Percentiles rank a stretch among this genome's conserved stretches.
These are phyloP conservation scores for Diceros bicornis DNA, from an alignment of 2,797 vertebrate genomes.

Conservation along the genomic window DNA sequence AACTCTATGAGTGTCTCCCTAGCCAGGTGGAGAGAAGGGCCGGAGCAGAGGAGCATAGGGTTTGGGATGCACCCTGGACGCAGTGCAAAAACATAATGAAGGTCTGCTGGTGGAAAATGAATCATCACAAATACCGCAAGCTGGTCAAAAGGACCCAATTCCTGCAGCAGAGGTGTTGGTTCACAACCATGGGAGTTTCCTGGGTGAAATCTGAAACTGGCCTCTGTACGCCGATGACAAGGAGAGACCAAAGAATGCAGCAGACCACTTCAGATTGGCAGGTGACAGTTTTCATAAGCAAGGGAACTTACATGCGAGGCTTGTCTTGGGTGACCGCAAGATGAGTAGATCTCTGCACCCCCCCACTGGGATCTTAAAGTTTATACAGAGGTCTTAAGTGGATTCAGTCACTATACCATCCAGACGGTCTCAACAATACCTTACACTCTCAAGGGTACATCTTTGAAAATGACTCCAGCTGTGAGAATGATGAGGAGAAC, in stretches of 20 bases:
- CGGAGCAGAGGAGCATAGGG: not conserved
- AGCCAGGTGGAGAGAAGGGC: too few species aligned
- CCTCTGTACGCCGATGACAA: not conserved
- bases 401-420: not conserved
- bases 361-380: not conserved
- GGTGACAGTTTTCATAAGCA: not conserved
- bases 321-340: not conserved
- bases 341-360: not conserved
- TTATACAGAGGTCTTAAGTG: not conserved
- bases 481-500: not conserved
- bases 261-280: too few species aligned
- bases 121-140: slow-evolving; percentile 94
- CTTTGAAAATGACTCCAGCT: not conserved
- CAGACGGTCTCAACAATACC: too few species aligned
- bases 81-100: slow-evolving; percentile 93
- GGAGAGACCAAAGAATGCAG: not conserved
- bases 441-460: not conserved
- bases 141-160: slow-evolving; percentile 93
- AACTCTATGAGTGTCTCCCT: too few species aligned
- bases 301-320: not conserved
- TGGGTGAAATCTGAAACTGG: not conserved
- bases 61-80: not conserved
- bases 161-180: slow-evolving; percentile 85
- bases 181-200: not conserved
- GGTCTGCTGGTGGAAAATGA: slow-evolving; percentile 94